Evolutionary conservation across 1,140 invertebrate species (phyloP), one percentile per base, ranked within the genome.

Genomic region (Habropoda laboriosa): DNA sequence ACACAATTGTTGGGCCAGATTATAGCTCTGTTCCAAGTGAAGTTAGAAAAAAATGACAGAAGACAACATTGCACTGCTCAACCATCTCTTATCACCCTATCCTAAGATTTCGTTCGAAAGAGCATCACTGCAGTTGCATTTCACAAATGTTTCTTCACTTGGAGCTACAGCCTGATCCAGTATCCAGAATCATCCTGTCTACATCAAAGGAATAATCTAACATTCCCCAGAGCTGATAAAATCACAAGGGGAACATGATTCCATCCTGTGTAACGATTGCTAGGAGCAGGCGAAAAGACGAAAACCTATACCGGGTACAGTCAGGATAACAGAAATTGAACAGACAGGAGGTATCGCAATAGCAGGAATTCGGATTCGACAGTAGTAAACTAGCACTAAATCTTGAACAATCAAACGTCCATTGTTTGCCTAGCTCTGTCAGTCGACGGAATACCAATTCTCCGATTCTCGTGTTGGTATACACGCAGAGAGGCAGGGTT

Each of bases 381-480:
- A 82, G 85, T 80, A 86, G 85, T 88, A 86, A 88, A 88, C 86
- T 86, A 85, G 84, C 75, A 86, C 83, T 89, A 89, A 89, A 89
- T 89, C 87, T 89, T 87, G 86, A 85, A 85, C 84, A 87, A 89
- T 89, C 87, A 89, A 89, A 88, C 86, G 81, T 87, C 82, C 87
- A 89, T 89, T 89, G 88, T 89, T 88, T 87, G 81, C 80, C 84
- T 85, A 85, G 85, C 82, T 87, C 84, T 85, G 85, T 88, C 86
- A 88, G 86, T 86, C 81, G 85, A 61, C 75, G 76, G 83, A 81
- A 86, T 88, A 87, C 87, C 87, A 83, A 88, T 88, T 87, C 86
- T 72, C 74, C 58, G 53, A 57, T 80, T 72, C 57, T 68, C 53
- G 32, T 80, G 76, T 70, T 73, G 73, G 71, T 80, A 76, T 80